Evolutionary conservation across 2,113 vertebrate species (phyloP), one percentile per base, ranked within the genome.

Genomic region (Corvus cornix): DNA sequence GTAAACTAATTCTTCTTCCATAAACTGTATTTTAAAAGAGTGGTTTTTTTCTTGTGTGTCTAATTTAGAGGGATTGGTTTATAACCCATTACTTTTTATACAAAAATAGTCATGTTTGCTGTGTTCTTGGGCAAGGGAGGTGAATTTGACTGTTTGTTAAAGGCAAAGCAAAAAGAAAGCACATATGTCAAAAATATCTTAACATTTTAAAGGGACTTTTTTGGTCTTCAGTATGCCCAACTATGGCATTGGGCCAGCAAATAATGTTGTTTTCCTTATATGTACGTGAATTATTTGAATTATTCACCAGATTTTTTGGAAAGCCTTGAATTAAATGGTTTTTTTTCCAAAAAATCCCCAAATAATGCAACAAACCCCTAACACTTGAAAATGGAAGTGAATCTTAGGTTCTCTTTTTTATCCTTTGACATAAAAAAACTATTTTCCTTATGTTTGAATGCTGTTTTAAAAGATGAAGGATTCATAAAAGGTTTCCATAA

Each of bases 221-320:
- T 95, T 90, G 46, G 78, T 94, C 43, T 83, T 94, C 11, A 53
- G 30, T 14, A 28, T 93, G 46, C 91, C 46, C n/a, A 48, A 0
- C 56, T 74, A 1, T 95, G 91, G 84, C 95, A 64, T 16, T 67
- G 33, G 44, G 58, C 64, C 93, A 92, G 12, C 27, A 94, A 95
- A 75, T 94, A 93, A 77, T 83, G 30, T 77, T 89, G 44, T 81
- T 92, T 93, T 89, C 92, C 95, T 82, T 93, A 85, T 87, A 95
- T 73, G 77, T 94, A 39, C 41, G 70, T 67, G 72, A 84, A 74
- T 70, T 90, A 96, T 92, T 93, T 88, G 48, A 90, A 55, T 90
- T 86, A 70, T 94, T 86, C 31, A 53, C 28, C 8, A 4, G 11
- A 43, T 33, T 79, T 91, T 81, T 62, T 66, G 2, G 23, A 73